A percentile compares a stretch with the other conserved stretches of the same genome.
These are phyloP conservation scores for Brachyhypopomus gauderio DNA, from an alignment of 2,113 vertebrate genomes.

Conservation along the genomic window DNA sequence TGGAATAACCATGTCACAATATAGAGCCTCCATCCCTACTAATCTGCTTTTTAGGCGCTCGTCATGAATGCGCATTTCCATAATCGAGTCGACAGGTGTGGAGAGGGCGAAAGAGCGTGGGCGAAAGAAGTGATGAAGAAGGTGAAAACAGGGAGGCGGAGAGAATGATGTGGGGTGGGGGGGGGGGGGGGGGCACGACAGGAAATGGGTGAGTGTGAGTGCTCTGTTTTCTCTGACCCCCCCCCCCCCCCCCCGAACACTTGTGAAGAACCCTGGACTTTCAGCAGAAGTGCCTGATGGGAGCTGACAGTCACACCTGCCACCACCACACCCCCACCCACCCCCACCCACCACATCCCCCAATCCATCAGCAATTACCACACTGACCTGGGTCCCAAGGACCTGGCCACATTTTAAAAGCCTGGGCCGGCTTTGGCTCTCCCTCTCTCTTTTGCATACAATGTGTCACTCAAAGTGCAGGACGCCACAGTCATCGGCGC, in stretches of 20 bases:
- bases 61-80: constrained; percentile 82
- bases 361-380: constrained; percentile 75
- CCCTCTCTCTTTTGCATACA: constrained; percentile 66
- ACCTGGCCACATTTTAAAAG: constrained; percentile 59
- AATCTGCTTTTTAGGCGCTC: constrained; percentile 78
- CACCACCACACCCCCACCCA: constrained; percentile 59
- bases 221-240: constrained; percentile 14
- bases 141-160: constrained; percentile 32
- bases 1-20: constrained; percentile 74
- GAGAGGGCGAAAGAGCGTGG: constrained; percentile 68
- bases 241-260: neutral
- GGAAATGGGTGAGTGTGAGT: constrained; percentile 25
- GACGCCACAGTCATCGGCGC: constrained; percentile 56
- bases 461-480: constrained; percentile 54
- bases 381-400: constrained; percentile 55
- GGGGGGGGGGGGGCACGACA: constrained; percentile 13
- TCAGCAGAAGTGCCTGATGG: constrained; percentile 72
- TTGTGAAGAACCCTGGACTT: constrained; percentile 55
- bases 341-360: constrained; percentile 58
- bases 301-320: constrained; percentile 86
- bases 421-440: constrained; percentile 32
- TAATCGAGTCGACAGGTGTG: constrained; percentile 92
- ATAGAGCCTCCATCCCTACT: constrained; percentile 74
- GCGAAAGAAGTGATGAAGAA: constrained; percentile 47
- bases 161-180: constrained; percentile 24